Percentiles rank a stretch among this genome's conserved stretches.
Evolutionary conservation across 2,888 invertebrate species (phyloP).

Genomic region (Pristionchus fissidentatus): DNA sequence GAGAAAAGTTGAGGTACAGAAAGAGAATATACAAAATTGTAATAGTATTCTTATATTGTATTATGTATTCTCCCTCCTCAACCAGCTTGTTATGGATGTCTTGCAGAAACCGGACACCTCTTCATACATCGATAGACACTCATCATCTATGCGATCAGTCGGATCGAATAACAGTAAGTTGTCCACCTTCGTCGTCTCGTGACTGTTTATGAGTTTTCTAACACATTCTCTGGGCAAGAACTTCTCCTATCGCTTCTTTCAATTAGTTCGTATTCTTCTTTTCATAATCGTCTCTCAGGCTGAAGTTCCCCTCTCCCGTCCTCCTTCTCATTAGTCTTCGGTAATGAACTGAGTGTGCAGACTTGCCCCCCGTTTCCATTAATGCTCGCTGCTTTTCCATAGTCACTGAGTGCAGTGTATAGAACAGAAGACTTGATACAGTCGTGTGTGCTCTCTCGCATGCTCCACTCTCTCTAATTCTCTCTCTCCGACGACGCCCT

Average conservation of each 20-base stretch:
- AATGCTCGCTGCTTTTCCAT: too few relatives aligned
- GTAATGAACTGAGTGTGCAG: not conserved
- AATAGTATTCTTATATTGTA: too few relatives aligned
- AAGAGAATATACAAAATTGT: too few relatives aligned
- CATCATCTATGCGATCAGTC: constrained; percentile 47
- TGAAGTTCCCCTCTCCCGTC: not conserved
- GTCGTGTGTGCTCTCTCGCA: constrained; percentile 7
- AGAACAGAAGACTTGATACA: not conserved
- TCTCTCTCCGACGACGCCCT: too few relatives aligned
- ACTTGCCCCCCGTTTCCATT: constrained; percentile 7
- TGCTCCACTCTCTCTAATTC: not conserved
- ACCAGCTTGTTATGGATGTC: not conserved
- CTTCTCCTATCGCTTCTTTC: constrained; percentile 30
- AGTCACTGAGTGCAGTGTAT: not conserved
- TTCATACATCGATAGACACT: constrained; percentile 46
- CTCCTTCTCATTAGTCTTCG: not conserved
- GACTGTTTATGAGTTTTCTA: not conserved
- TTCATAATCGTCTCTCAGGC: not conserved
- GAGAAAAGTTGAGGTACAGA: not conserved
- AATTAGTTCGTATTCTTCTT: not conserved
- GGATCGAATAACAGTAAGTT: constrained; percentile 48
- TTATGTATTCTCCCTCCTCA: not conserved
- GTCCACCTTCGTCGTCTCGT: not conserved
- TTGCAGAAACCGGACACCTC: constrained; percentile 28
- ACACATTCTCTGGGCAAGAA: not conserved